A percentile compares a stretch with the other conserved stretches of the same genome.
Evolutionary conservation across 1,140 invertebrate genomes (phyloP).

Genomic region (Ooceraea biroi): DNA sequence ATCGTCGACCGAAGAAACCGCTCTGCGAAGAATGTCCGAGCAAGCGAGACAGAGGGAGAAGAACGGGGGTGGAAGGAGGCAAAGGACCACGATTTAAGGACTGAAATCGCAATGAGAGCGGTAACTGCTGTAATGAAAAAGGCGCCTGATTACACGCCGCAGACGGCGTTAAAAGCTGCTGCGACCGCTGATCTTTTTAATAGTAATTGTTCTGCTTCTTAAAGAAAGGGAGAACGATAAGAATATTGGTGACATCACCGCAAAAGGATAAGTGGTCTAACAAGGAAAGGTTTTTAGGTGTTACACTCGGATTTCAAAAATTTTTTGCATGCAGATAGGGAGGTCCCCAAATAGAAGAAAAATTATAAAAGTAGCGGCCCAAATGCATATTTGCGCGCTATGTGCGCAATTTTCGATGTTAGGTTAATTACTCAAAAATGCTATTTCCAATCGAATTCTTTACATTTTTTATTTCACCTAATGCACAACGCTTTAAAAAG

Average conservation of each 20-base stretch:
- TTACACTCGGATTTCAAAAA: too few species aligned
- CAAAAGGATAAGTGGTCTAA: background rate
- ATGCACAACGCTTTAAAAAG: too few species aligned
- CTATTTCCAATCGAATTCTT: too few species aligned
- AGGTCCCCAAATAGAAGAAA: too few species aligned
- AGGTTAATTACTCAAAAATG: too few species aligned
- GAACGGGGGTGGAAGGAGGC: background rate
- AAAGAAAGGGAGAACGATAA: background rate
- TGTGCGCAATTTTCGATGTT: too few species aligned
- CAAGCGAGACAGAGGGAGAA: background rate
- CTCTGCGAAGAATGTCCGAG: slow-evolving; percentile 29
- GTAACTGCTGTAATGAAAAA: slow-evolving; percentile 63
- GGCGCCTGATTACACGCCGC: slow-evolving; percentile 59
- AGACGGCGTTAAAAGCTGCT: slow-evolving; percentile 50
- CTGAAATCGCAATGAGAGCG: slow-evolving; percentile 60
- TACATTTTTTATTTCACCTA: too few species aligned
- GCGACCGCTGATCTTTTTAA: slow-evolving; percentile 46
- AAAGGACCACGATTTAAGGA: slow-evolving; percentile 55
- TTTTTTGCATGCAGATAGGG: too few species aligned
- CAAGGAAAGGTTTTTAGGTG: too few species aligned
- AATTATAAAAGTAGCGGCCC: too few species aligned
- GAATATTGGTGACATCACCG: background rate
- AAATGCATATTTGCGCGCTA: too few species aligned
- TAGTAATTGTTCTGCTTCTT: slow-evolving; percentile 42
- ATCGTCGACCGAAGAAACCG: slow-evolving; percentile 67